A percentile compares a stretch with the other conserved stretches of the same genome.
Evolutionary conservation across 2,113 vertebrate genomes (phyloP).

Genomic region (Notiomystis cincta): DNA sequence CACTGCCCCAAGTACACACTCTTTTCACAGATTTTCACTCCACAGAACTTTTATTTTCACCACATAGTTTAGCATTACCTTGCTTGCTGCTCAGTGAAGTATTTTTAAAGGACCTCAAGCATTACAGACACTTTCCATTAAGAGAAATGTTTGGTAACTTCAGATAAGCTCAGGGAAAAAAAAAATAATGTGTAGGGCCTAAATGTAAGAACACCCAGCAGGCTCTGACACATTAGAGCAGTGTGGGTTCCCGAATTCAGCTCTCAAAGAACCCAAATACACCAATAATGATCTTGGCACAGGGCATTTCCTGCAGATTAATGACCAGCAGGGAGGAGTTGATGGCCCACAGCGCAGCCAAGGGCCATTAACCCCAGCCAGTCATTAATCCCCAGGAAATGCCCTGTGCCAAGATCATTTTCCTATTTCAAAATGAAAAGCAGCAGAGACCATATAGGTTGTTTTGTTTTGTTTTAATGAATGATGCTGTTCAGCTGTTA

Average conservation of each 20-base stretch:
- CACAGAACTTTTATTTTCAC: background rate
- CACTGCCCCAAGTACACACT: background rate
- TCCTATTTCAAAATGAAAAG: slow-evolving; percentile 54
- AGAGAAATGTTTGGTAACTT: slow-evolving; percentile 20
- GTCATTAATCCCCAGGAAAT: slow-evolving; percentile 60
- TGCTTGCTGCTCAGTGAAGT: background rate
- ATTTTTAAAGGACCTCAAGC: slow-evolving; percentile 29
- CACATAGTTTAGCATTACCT: background rate
- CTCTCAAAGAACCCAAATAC: slow-evolving; percentile 53
- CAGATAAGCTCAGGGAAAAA: background rate
- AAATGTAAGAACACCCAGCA: slow-evolving; percentile 43
- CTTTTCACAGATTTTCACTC: background rate
- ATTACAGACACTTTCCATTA: background rate
- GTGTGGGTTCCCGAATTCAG: slow-evolving; percentile 30
- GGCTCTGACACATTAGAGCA: slow-evolving; percentile 32
- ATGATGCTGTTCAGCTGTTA: background rate
- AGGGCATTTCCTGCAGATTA: slow-evolving; percentile 56
- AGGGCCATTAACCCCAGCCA: slow-evolving; percentile 54
- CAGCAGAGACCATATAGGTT: background rate
- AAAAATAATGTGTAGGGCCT: background rate
- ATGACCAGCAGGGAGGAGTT: slow-evolving; percentile 57
- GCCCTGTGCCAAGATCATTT: slow-evolving; percentile 42
- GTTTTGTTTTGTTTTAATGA: slow-evolving; percentile 14
- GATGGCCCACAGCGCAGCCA: background rate
- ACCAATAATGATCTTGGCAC: slow-evolving; percentile 54